Evolutionary conservation across 1,140 invertebrate genomes (phyloP).

Genomic region (Leptinotarsa defecta): DNA sequence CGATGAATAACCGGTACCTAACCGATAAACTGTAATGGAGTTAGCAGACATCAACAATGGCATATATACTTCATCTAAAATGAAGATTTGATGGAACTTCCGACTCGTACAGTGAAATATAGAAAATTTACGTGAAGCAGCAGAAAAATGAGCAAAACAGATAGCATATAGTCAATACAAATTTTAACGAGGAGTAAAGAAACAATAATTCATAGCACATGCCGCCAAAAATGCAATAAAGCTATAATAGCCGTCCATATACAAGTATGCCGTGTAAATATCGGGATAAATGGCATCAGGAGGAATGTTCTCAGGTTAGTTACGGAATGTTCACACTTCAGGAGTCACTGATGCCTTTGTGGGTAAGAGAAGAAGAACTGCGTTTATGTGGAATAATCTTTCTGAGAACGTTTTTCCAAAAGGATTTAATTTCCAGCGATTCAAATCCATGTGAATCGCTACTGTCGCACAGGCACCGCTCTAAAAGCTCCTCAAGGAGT

Average conservation of each 20-base stretch:
- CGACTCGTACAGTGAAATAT: background rate
- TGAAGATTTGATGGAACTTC: background rate
- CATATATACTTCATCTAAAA: background rate
- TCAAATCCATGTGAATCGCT: no score
- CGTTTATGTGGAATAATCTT: no score
- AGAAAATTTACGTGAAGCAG: background rate
- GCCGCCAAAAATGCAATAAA: background rate
- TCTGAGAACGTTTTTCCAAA: no score
- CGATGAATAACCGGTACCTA: background rate
- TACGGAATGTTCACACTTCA: background rate
- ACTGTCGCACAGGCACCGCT: no score
- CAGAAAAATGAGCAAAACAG: background rate
- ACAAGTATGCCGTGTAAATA: background rate
- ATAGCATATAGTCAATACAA: background rate
- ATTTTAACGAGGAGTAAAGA: background rate
- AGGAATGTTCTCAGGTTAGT: background rate
- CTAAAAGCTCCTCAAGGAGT: no score
- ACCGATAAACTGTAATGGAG: background rate
- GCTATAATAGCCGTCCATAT: background rate
- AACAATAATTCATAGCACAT: background rate
- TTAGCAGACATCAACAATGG: background rate
- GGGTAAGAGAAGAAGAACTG: background rate
- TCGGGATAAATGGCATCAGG: background rate
- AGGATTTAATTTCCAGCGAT: no score
- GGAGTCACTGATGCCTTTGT: background rate